Evolutionary conservation across 2,113 vertebrate species (phyloP).

Genomic region (Aegithalos caudatus): DNA sequence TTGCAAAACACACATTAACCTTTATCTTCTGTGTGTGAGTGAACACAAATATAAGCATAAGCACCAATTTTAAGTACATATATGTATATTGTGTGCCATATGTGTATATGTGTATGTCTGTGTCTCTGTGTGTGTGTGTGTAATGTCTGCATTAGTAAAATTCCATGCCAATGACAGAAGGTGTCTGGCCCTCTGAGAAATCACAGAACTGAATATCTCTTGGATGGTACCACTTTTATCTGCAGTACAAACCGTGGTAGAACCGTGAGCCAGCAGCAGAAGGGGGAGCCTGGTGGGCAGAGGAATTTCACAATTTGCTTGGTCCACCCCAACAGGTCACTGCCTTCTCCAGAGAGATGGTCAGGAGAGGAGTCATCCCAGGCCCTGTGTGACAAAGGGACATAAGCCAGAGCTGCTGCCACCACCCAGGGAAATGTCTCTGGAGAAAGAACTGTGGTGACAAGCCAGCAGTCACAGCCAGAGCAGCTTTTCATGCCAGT

Average conservation of each 20-base stretch:
- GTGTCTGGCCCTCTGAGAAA: not conserved
- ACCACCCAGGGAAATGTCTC: not conserved
- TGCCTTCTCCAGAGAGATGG: not conserved
- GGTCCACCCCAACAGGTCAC: not conserved
- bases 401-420: not conserved
- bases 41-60: not conserved
- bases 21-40: not conserved
- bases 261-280: not conserved
- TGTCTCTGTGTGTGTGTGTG: accelerated
- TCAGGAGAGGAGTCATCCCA: not conserved
- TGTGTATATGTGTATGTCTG: not conserved
- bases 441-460: not conserved
- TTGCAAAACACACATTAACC: not conserved
- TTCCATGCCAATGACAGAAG: not conserved
- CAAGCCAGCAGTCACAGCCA: not conserved
- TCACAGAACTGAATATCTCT: not conserved
- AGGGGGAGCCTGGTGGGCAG: not conserved
- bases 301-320: not conserved
- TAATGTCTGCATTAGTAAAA: not conserved
- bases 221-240: not conserved
- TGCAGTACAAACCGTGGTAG: accelerated
- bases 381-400: not conserved
- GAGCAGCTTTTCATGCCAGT: accelerated
- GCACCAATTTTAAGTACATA: not conserved
- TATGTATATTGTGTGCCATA: not conserved